Conservation (phyloP, 2,888 invertebrate genomes). For the Brenthis hecate region DNA sequence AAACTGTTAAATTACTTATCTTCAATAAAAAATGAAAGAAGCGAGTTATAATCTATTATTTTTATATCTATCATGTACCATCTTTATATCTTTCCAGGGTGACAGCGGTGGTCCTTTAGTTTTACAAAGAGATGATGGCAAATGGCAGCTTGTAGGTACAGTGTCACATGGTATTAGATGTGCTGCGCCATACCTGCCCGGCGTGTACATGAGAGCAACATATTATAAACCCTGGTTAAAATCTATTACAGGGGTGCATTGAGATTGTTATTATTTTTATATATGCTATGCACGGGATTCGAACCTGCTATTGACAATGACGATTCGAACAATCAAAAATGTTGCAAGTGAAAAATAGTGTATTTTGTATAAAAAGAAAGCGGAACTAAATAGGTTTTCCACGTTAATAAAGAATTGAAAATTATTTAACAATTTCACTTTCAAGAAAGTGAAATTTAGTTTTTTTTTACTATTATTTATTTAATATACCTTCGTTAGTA, state of each 20-base stretch:
- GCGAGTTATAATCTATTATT: too few relatives aligned
- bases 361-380: not conserved
- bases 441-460: not conserved
- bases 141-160: conserved; percentile 94
- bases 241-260: conserved; percentile 90
- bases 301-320: too few relatives aligned
- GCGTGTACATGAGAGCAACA: conserved; percentile 96
- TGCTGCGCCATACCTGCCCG: conserved; percentile 94
- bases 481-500: not conserved
- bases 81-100: conserved; percentile 82
- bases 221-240: conserved; percentile 96
- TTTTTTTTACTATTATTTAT: not conserved
- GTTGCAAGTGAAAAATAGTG: too few relatives aligned
- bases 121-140: conserved; percentile 90
- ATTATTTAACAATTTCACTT: too few relatives aligned
- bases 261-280: conserved; percentile 1
- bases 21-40: too few relatives aligned
- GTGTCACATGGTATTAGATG: conserved; percentile 98
- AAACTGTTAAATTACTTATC: too few relatives aligned
- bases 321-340: too few relatives aligned
- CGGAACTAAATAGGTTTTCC: not conserved
- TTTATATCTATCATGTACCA: too few relatives aligned
- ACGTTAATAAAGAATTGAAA: too few relatives aligned
- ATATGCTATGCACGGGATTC: not conserved
- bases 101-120: conserved; percentile 96